Conservation (phyloP, 2,888 invertebrate genomes). For the Euphydryas editha region DNA sequence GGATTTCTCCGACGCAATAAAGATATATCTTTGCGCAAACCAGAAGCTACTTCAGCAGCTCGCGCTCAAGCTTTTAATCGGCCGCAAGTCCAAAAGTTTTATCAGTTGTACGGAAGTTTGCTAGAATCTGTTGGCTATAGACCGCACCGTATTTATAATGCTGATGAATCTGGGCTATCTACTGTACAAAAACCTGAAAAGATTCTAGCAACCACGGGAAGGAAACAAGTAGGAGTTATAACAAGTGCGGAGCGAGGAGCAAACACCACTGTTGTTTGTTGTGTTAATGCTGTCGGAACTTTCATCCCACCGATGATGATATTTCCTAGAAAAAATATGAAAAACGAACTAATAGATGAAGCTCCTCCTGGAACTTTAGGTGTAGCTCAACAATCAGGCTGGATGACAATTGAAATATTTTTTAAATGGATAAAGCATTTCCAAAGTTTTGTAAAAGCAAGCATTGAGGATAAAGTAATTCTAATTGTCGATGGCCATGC, state of each 20-base stretch:
- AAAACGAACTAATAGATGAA: conserved; percentile 32
- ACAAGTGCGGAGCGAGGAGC: conserved; percentile 50
- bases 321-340: conserved; percentile 29
- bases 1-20: conserved; percentile 24
- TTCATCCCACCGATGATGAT: conserved; percentile 22
- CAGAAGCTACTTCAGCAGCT: conserved; percentile 2
- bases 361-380: conserved; percentile 31
- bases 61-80: conserved; percentile 26
- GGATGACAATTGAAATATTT: conserved; percentile 29
- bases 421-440: conserved; percentile 32
- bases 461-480: conserved; percentile 11
- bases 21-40: not conserved
- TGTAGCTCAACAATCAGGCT: conserved; percentile 15
- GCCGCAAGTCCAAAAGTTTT: conserved; percentile 26
- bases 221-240: conserved; percentile 59
- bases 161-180: conserved; percentile 53
- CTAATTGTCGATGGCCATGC: conserved; percentile 27
- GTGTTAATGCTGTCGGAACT: conserved; percentile 22
- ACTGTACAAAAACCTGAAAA: conserved; percentile 60
- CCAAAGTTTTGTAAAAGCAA: conserved; percentile 16
- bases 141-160: conserved; percentile 49
- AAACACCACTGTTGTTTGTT: conserved; percentile 29
- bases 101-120: not conserved
- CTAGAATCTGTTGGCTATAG: not conserved
- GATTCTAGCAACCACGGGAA: conserved; percentile 50